Evolutionary conservation across 2,888 invertebrate species (phyloP).

Genomic region (Troides oblongomaculatus): DNA sequence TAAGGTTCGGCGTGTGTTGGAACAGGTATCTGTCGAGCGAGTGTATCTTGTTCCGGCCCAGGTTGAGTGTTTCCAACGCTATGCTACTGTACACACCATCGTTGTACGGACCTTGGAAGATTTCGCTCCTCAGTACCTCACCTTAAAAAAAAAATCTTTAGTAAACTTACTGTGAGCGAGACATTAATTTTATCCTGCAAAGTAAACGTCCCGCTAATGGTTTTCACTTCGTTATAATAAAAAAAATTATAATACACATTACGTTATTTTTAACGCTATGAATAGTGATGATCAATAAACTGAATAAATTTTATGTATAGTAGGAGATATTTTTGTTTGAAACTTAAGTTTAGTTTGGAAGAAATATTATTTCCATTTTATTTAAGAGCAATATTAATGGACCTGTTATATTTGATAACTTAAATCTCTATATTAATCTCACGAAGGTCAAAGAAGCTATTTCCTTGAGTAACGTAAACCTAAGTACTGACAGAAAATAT

Average conservation of each 20-base stretch:
- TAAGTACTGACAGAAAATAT: too few relatives aligned
- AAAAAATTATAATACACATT: neutral
- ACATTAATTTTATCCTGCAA: neutral
- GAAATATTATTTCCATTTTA: neutral
- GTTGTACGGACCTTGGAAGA: constrained; percentile 84
- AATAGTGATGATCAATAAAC: neutral
- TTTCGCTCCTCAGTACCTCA: constrained; percentile 81
- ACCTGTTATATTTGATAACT: too few relatives aligned
- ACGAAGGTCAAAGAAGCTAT: too few relatives aligned
- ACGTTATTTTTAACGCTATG: neutral
- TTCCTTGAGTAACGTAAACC: too few relatives aligned
- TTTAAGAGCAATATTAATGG: neutral
- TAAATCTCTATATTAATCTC: too few relatives aligned
- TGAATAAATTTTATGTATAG: neutral
- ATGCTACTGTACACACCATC: constrained; percentile 79
- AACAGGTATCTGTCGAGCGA: constrained; percentile 82
- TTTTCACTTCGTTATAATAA: neutral
- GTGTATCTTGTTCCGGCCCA: constrained; percentile 83
- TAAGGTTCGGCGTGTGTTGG: constrained; percentile 82
- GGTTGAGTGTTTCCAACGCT: constrained; percentile 79
- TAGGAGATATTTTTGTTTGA: neutral
- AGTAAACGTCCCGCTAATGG: neutral
- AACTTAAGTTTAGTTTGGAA: neutral
- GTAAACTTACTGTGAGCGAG: neutral
- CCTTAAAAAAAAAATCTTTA: constrained; percentile 53